Evolutionary conservation across 2,888 invertebrate species (phyloP).

Genomic region (Nomada fabriciana): DNA sequence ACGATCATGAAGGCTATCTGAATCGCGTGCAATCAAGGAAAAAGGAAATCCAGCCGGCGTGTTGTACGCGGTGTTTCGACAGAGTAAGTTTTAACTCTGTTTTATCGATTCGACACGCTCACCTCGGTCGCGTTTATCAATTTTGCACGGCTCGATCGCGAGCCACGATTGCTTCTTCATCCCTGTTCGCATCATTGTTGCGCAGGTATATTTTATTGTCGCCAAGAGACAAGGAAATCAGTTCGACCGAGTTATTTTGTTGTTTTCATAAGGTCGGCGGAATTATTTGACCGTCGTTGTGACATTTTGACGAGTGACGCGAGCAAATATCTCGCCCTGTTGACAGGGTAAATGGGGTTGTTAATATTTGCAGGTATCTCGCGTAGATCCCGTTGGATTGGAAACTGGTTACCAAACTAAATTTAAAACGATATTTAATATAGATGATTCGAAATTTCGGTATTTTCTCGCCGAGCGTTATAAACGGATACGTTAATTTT

Average conservation of each 20-base stretch:
- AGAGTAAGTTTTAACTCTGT: conserved; percentile 49
- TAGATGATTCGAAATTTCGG: conserved; percentile 31
- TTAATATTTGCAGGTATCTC: conserved; percentile 63
- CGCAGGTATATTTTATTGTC: neutral
- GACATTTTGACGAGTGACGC: conserved; percentile 15
- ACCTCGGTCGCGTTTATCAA: conserved; percentile 36
- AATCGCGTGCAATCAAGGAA: conserved; percentile 53
- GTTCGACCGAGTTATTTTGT: neutral
- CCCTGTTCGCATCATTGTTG: neutral
- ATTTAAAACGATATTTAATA: conserved; percentile 57
- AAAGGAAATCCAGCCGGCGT: conserved; percentile 22
- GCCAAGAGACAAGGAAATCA: neutral
- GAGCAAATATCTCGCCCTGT: conserved; percentile 48
- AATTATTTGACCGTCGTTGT: conserved; percentile 28
- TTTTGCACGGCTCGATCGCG: conserved; percentile 35
- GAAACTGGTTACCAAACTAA: conserved; percentile 51
- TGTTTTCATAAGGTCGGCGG: neutral
- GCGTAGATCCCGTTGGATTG: conserved; percentile 40
- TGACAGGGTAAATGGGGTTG: conserved; percentile 59
- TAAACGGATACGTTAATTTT: neutral
- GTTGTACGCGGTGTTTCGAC: conserved; percentile 29
- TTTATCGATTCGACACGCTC: conserved; percentile 27
- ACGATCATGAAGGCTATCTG: conserved; percentile 30
- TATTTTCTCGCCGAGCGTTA: conserved; percentile 22
- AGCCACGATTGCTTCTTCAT: neutral